Base-by-base conservation (phyloP, 1,140 invertebrate genomes). In the Bombus difficillimus region DNA sequence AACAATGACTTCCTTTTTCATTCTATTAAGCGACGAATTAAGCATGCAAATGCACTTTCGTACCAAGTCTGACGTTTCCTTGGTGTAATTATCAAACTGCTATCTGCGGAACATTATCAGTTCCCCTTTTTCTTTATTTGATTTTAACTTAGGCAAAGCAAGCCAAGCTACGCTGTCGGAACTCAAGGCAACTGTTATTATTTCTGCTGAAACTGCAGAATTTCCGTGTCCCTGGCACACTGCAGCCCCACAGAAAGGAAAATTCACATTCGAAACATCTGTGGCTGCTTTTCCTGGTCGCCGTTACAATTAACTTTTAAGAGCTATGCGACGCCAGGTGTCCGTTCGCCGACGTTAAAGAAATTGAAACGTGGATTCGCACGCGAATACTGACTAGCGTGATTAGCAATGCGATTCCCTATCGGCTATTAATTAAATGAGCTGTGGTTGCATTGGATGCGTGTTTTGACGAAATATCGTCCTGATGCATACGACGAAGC, bases 281-380 rank as follows among this genome's bases (percentile, higher is more conserved):
- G 88, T 66, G 71, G 80, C 84, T 64, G 66, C 84, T 86, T 89
- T 86, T 78, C 85, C 84, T 83, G 34, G 57, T 47, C 76, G 66
- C 39, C 84, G 59, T 86, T 72, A 74, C 88, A 89, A 89, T 89
- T 89, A 89, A 89, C 88, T 89, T 89, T 86, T 83, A 89, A 89
- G 87, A 64, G 75, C 68, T 37, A 53, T 53, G 47, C 47, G 47
- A 76, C 59, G 57, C 80, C 76, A 69, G 37, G 34, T 86, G 80
- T 41, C 75, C 47, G 37, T 81, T 79, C 53, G 6, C 34, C 64
- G 74, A 41, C 28, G 75, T 4, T 62, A 13, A 62, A 62, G 28
- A 83, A 43, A 15, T 8, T 28, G 41, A 28, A 25, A 53, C 32
- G 72, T 57, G 41, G 32, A 13, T 34, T 2, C 18, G 66, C 32